phyloP scores from a whole-genome alignment of 1,140 invertebrate genomes.

The Drosophila lacertosa region DNA sequence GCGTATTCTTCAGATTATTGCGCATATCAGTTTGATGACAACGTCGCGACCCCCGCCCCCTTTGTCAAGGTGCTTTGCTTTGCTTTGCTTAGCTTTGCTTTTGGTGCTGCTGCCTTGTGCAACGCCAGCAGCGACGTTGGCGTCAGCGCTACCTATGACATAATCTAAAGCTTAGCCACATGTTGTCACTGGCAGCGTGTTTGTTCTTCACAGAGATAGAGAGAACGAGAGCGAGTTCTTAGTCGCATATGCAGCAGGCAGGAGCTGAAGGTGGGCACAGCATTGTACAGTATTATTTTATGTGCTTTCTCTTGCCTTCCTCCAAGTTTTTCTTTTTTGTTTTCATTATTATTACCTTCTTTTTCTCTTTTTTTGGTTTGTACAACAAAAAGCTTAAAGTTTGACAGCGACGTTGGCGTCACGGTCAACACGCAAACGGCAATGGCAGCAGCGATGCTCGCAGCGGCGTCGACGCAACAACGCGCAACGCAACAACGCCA shows the following conservation, averaged over 20 bases:
- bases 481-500: neutral
- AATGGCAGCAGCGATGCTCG: neutral
- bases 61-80: constrained; percentile 16
- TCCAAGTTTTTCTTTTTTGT: neutral
- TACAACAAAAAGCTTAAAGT: constrained; percentile 3
- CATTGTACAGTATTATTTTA: neutral
- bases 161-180: constrained; percentile 20
- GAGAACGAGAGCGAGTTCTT: neutral
- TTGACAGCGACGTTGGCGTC: constrained; percentile 21
- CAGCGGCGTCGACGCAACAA: neutral
- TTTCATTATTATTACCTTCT: neutral
- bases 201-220: neutral
- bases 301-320: constrained; percentile 10
- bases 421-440: constrained; percentile 22
- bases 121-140: neutral
- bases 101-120: neutral
- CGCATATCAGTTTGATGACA: constrained; percentile 21
- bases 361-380: neutral
- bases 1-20: constrained; percentile 24
- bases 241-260: no score
- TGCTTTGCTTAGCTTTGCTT: constrained; percentile 5
- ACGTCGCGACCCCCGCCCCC: neutral
- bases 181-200: constrained; percentile 2
- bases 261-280: neutral
- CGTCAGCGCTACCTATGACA: constrained; percentile 13